A percentile compares a stretch with the other conserved stretches of the same genome.
Conservation (phyloP, 2,113 vertebrate species). For the Pachycephala philippinensis region DNA sequence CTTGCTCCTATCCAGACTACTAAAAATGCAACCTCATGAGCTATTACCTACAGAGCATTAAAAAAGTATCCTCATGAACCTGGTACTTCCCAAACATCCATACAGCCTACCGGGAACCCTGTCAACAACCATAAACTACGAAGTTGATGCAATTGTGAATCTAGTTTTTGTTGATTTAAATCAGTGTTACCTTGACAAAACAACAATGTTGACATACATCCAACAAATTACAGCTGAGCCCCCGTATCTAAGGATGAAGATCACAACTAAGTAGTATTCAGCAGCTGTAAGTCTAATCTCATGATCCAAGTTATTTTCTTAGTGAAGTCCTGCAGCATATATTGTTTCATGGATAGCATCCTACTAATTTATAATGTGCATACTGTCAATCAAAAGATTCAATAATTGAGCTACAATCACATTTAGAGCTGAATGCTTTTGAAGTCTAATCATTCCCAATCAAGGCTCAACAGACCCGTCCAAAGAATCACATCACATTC, state of each 20-base stretch:
- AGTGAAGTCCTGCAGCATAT: rapidly evolving
- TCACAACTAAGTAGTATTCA: not conserved
- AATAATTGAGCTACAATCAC: not conserved
- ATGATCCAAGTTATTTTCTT: not conserved
- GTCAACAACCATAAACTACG: not conserved
- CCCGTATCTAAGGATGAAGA: not conserved
- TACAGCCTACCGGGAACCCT: not conserved
- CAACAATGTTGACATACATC: not conserved
- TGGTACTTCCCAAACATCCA: not conserved
- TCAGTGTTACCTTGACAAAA: not conserved
- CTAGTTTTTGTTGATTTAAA: not conserved
- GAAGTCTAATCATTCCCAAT: not conserved
- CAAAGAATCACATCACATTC: rapidly evolving
- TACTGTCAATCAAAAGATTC: not conserved
- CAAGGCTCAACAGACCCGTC: not conserved
- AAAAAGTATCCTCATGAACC: not conserved
- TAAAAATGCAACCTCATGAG: not conserved
- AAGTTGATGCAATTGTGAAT: not conserved
- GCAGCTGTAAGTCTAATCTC: not conserved
- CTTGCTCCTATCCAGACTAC: not conserved
- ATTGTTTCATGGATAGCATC: not conserved
- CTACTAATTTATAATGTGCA: not conserved
- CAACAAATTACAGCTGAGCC: not conserved
- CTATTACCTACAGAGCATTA: not conserved
- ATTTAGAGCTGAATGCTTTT: not conserved